Percentiles rank a stretch among this genome's conserved stretches.
phyloP scores from a whole-genome alignment of 2,113 vertebrate genomes.

The Monopterus albus region DNA sequence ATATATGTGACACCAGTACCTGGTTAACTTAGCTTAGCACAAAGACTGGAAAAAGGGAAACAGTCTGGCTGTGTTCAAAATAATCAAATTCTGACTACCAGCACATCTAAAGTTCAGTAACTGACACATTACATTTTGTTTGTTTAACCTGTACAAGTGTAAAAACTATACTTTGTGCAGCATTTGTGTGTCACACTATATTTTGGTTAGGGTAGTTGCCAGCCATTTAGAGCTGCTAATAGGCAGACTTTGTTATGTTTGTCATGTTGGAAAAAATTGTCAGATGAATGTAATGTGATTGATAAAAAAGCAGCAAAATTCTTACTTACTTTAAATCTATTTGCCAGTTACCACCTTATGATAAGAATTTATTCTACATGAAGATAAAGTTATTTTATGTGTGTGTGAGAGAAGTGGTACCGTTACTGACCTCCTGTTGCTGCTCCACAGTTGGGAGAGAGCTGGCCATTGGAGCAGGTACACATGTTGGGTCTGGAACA shows the following conservation, averaged over 20 bases:
- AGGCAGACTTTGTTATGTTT: too few species aligned
- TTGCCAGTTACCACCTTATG: background rate
- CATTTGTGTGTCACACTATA: too few species aligned
- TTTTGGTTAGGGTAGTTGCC: too few species aligned
- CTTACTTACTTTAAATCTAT: too few species aligned
- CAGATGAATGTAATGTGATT: too few species aligned
- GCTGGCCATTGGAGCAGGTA: conserved; percentile 91
- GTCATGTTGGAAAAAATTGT: too few species aligned
- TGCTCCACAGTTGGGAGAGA: conserved; percentile 89
- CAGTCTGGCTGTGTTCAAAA: background rate
- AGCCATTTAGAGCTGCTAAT: too few species aligned
- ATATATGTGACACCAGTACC: too few species aligned
- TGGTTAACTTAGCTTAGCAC: background rate
- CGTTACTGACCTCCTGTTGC: conserved; percentile 82
- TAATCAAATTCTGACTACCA: background rate
- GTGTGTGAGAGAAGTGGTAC: background rate
- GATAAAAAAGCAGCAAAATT: too few species aligned
- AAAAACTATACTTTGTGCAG: too few species aligned
- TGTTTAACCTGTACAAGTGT: too few species aligned
- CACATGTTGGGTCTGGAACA: conserved; percentile 96
- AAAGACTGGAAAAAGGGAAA: background rate
- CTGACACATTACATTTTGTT: background rate
- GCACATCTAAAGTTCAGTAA: background rate
- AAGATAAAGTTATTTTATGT: background rate
- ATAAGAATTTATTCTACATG: background rate